Percentiles rank a stretch among this genome's conserved stretches.
Evolutionary conservation across 2,888 invertebrate species (phyloP).

Genomic region (Euspilapteryx auroguttella): DNA sequence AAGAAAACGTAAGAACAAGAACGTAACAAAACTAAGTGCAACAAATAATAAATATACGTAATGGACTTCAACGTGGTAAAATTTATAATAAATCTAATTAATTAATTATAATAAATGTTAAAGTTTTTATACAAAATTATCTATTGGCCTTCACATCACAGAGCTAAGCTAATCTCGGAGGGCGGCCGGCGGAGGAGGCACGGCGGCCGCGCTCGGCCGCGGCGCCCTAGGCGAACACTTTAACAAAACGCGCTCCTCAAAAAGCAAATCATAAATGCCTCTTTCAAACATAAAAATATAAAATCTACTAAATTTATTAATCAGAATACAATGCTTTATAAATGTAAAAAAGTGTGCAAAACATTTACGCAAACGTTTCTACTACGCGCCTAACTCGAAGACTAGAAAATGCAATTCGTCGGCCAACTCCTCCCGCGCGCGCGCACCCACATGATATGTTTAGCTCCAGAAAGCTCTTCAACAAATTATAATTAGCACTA

Average conservation of each 20-base stretch:
- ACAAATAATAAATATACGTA: constrained; percentile 58
- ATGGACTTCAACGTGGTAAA: constrained; percentile 54
- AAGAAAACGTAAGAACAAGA: constrained; percentile 55
- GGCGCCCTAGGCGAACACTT: too few species aligned
- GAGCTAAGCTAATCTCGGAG: constrained; percentile 42
- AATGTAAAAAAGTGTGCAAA: constrained; percentile 14
- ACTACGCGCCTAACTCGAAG: constrained; percentile 31
- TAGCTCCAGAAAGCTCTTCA: constrained; percentile 10
- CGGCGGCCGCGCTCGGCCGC: constrained; percentile 10
- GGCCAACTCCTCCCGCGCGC: too few species aligned
- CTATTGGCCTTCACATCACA: constrained; percentile 59
- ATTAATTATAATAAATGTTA: constrained; percentile 24
- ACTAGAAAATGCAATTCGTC: constrained; percentile 56
- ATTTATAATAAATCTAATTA: constrained; percentile 40
- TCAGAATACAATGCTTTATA: constrained; percentile 16
- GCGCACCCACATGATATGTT: constrained; percentile 48
- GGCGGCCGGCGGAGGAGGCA: constrained; percentile 17
- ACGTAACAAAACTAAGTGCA: constrained; percentile 58
- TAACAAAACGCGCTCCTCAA: constrained; percentile 6
- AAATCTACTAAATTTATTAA: constrained; percentile 7
- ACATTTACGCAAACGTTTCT: constrained; percentile 24
- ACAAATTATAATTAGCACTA: constrained; percentile 12
- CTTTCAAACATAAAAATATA: constrained; percentile 3
- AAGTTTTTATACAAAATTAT: constrained; percentile 49
- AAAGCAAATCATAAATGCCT: constrained; percentile 6